Evolutionary conservation across 2,113 vertebrate species (phyloP), one percentile per base, ranked within the genome.

Genomic region (Nothobranchius furzeri): DNA sequence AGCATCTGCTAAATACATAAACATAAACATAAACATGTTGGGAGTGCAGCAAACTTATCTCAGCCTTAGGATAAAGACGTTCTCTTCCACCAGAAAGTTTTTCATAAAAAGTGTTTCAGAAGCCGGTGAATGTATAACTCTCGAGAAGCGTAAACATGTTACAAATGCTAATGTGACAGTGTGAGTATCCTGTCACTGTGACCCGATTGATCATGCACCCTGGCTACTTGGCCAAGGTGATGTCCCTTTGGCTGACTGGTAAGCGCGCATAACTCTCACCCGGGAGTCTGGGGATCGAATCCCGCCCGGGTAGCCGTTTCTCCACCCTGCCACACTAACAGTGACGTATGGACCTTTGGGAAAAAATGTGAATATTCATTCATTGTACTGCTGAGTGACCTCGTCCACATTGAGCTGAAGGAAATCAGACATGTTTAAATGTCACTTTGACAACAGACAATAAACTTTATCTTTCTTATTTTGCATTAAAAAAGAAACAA

Each of bases 331-430:
- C 20, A 20, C 20, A 20, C 20, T 20, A 20, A 20, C 20, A 20
- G 20, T 20, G 20, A 20, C 20, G 20, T 20, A 20, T 20, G 20
- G 20, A 20, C 20, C 20, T 20, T 20, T 20, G 20, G 20, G 17
- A 70, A 62, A 45, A 3, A 47, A 60, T 50, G 40, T n/a, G 8
- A 74, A 30, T 3, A 15, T 15, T 45, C 54, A 61, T 60, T 77
- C 70, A 73, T 64, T 64, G 57, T 10, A 40, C 61, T 63, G 73
- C 70, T 37, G 59, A 64, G 10, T 53, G 37, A 64, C 60, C 50
- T 54, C 69, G 15, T 52, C 7, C 43, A 64, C 65, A 57, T 57
- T 59, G 10, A 45, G 35, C 12, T 60, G 2, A 7, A 1, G n/a
- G 35, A 15, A 64, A 65, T 2, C 17, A 17, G 40, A 1, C 45